A percentile compares a stretch with the other conserved stretches of the same genome.
These are phyloP conservation scores for Bombus cullumanus DNA, from an alignment of 1,140 invertebrate species.

Conservation along the genomic window DNA sequence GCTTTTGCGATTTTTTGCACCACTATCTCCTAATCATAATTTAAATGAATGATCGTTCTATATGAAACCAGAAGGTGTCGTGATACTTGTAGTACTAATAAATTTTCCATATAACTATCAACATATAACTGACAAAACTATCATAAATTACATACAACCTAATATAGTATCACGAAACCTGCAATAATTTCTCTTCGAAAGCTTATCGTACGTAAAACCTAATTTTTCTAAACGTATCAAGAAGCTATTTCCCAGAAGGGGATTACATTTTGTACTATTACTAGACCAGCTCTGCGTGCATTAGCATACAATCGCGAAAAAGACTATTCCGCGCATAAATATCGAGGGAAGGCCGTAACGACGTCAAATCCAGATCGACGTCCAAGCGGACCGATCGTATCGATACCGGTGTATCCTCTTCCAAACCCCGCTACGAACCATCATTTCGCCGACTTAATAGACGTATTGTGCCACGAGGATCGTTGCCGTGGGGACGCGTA, in stretches of 20 bases:
- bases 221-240: background rate
- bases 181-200: background rate
- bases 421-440: conserved; percentile 31
- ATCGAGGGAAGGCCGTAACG: background rate
- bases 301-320: conserved; percentile 51
- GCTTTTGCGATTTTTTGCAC: background rate
- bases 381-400: conserved; percentile 31
- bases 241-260: background rate
- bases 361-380: conserved; percentile 54
- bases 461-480: conserved; percentile 69
- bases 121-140: background rate
- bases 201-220: background rate
- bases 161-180: background rate
- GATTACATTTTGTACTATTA: conserved; percentile 24
- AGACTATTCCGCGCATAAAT: conserved; percentile 37
- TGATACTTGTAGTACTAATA: too few relatives aligned
- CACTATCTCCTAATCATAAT: too few relatives aligned
- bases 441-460: conserved; percentile 68
- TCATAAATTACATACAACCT: background rate
- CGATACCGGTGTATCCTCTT: conserved; percentile 6
- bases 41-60: background rate
- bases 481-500: conserved; percentile 61
- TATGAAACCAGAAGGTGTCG: background rate
- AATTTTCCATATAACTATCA: background rate
- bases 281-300: conserved; percentile 28